Conservation (phyloP, 2,888 invertebrate genomes). For the Tortricodes alternella region DNA sequence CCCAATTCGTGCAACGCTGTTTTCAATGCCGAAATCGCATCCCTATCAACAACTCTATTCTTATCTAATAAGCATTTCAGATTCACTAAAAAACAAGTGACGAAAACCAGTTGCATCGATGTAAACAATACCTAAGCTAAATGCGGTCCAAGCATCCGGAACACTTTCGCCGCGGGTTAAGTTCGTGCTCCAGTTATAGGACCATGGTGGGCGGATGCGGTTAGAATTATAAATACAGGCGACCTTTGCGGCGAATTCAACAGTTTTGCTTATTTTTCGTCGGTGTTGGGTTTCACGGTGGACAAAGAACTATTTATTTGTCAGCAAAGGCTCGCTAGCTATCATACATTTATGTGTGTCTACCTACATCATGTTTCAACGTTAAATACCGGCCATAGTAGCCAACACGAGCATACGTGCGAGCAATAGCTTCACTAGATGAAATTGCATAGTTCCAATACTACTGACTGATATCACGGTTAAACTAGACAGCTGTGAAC, state of each 20-base stretch:
- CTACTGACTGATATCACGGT: not conserved
- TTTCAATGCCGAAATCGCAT: no score
- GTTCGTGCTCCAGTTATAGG: constrained; percentile 20
- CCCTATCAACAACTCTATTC: no score
- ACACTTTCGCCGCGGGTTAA: constrained; percentile 45
- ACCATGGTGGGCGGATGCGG: constrained; percentile 22
- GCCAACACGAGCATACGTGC: no score
- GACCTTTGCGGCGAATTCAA: constrained; percentile 4
- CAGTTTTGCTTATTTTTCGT: not conserved
- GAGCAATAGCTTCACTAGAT: no score
- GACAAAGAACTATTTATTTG: not conserved
- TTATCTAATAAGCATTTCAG: no score
- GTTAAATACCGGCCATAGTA: no score
- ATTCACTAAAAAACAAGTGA: no score
- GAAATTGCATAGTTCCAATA: no score
- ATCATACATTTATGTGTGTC: no score
- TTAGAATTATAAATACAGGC: constrained; percentile 3
- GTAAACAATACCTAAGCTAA: constrained; percentile 6
- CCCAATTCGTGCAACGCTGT: no score
- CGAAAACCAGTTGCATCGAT: constrained; percentile 13
- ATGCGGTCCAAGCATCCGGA: constrained; percentile 27
- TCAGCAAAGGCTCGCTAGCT: not conserved
- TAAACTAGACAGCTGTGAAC: not conserved
- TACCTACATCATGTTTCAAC: no score
- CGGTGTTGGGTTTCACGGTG: not conserved